A percentile compares a stretch with the other conserved stretches of the same genome.
phyloP scores from a whole-genome alignment of 37 sponge, comb jelly and placozoan genomes.

The Ianthella basta region DNA sequence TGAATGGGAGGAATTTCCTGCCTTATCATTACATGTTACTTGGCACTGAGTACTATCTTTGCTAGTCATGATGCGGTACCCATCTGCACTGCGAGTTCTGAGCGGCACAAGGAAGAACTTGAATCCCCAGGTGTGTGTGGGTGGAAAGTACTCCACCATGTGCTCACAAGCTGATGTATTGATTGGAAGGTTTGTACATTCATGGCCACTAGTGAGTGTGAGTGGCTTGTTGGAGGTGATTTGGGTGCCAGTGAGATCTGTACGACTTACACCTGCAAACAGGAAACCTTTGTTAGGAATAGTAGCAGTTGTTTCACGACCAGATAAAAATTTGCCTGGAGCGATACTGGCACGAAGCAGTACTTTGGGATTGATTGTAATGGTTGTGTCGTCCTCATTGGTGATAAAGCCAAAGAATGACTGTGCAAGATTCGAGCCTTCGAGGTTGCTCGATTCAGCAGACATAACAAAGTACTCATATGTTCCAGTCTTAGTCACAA shows the following conservation, averaged over 20 bases:
- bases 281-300: neutral
- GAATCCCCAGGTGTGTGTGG: constrained; percentile 18
- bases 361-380: too few relatives aligned
- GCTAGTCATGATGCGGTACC: neutral
- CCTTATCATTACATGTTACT: neutral
- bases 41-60: neutral
- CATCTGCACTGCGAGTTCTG: neutral
- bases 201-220: constrained; percentile 49
- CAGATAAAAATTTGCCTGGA: neutral
- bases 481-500: constrained; percentile 4
- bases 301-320: neutral
- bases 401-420: constrained; percentile 35
- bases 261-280: neutral
- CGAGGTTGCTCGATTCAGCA: neutral
- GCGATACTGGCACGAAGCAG: too few relatives aligned
- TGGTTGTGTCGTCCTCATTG: constrained; percentile 28
- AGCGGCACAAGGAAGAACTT: constrained; percentile 5
- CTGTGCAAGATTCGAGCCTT: neutral
- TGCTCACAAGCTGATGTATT: constrained; percentile 38
- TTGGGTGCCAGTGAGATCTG: constrained; percentile 20
- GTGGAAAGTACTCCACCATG: constrained; percentile 37
- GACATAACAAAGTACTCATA: constrained; percentile 26
- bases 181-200: constrained; percentile 48
- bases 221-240: constrained; percentile 41
- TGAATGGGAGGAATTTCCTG: neutral